These are phyloP conservation scores for Brachirus orientalis DNA, from an alignment of 2,113 vertebrate genomes.

Conservation along the genomic window DNA sequence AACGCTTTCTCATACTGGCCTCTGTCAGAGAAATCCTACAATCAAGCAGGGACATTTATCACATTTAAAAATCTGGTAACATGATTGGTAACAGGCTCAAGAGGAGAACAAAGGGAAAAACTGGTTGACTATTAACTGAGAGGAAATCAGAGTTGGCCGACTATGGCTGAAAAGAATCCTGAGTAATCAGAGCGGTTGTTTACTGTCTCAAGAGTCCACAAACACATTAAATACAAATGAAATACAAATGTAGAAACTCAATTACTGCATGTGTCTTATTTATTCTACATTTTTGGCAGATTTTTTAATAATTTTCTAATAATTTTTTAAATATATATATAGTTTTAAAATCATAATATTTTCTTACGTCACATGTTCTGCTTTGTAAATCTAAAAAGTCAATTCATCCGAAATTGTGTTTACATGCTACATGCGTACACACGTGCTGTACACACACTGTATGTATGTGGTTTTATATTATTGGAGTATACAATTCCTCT, in stretches of 20 bases:
- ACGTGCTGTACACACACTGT: too few relatives aligned
- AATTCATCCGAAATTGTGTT: too few relatives aligned
- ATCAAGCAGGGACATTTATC: slow-evolving; percentile 27
- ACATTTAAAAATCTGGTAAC: slow-evolving; percentile 20
- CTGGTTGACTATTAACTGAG: slow-evolving; percentile 37
- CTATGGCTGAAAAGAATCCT: slow-evolving; percentile 28
- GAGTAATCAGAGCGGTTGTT: slow-evolving; percentile 42
- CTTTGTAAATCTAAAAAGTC: too few relatives aligned
- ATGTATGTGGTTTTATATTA: neutral
- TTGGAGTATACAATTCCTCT: neutral
- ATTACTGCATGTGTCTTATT: neutral
- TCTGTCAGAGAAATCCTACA: slow-evolving; percentile 19
- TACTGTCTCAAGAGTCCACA: slow-evolving; percentile 19
- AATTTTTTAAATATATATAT: too few relatives aligned
- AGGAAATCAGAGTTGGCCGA: slow-evolving; percentile 23
- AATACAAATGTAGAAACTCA: neutral
- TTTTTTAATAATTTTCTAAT: too few relatives aligned
- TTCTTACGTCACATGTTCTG: too few relatives aligned
- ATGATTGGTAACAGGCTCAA: slow-evolving; percentile 34
- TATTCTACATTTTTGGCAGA: too few relatives aligned
- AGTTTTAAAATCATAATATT: too few relatives aligned
- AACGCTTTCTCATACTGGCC: slow-evolving; percentile 21
- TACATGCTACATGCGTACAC: too few relatives aligned
- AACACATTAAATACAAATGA: slow-evolving; percentile 11
- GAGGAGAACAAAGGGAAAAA: slow-evolving; percentile 25